Percentiles rank a stretch among this genome's conserved stretches.
Conservation (phyloP, 1,140 invertebrate species). For the Aphaenogaster ashmeadi region DNA sequence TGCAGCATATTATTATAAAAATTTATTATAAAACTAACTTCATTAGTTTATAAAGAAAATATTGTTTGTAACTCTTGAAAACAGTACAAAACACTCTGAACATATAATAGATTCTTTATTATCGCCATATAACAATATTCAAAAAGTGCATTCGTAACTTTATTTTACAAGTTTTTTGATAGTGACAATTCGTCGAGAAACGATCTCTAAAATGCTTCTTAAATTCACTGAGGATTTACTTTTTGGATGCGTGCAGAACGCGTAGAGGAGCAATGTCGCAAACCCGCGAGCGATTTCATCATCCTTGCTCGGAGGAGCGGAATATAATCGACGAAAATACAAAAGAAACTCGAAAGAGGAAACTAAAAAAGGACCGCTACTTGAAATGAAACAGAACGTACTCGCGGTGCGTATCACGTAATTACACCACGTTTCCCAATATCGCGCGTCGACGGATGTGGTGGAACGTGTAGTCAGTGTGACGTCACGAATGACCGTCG, state of each 20-base stretch:
- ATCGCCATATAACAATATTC: too few species aligned
- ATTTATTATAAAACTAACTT: too few species aligned
- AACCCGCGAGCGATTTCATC: background rate
- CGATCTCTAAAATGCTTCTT: background rate
- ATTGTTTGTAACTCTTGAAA: too few species aligned
- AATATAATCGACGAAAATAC: background rate
- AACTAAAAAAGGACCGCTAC: background rate
- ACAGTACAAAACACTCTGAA: too few species aligned
- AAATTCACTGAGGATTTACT: background rate
- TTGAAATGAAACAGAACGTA: background rate
- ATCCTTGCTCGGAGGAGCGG: background rate
- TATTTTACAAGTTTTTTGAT: slow-evolving; percentile 3
- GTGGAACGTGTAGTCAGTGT: background rate
- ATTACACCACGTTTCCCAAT: background rate
- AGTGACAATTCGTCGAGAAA: background rate
- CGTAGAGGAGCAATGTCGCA: background rate
- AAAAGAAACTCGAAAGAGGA: background rate
- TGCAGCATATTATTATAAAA: too few species aligned
- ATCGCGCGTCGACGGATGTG: background rate
- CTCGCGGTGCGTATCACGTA: background rate
- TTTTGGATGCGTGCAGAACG: background rate
- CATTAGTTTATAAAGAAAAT: too few species aligned
- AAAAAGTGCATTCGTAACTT: background rate
- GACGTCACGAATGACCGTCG: background rate
- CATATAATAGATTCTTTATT: too few species aligned